These are phyloP conservation scores for Notothenia coriiceps DNA, from an alignment of 2,113 vertebrate genomes.

Conservation along the genomic window DNA sequence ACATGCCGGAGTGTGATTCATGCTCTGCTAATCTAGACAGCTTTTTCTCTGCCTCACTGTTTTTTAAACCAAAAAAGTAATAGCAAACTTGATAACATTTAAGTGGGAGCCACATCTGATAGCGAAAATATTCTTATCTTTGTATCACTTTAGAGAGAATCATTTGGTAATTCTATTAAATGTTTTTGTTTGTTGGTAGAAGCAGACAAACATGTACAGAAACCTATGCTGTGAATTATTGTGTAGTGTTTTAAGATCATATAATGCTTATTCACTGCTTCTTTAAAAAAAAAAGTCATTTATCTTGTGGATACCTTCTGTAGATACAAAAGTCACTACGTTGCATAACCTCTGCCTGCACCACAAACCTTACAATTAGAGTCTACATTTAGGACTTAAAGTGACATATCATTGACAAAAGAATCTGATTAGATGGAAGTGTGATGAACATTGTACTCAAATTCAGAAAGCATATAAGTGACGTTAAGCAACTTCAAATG, in stretches of 20 bases:
- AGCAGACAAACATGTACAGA: neutral
- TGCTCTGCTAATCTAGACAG: slow-evolving; percentile 21
- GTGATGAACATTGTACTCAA: neutral
- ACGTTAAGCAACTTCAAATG: neutral
- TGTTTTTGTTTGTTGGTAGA: neutral
- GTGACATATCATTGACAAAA: neutral
- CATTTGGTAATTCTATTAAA: neutral
- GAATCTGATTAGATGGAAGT: neutral
- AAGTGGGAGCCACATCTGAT: neutral
- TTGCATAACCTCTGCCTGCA: slow-evolving; percentile 22
- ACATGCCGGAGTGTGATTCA: slow-evolving; percentile 58
- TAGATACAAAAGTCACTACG: neutral
- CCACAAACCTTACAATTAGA: slow-evolving; percentile 8
- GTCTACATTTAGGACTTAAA: neutral
- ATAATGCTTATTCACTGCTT: too few species aligned
- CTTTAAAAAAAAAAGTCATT: too few species aligned
- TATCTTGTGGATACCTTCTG: neutral
- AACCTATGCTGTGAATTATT: too few species aligned
- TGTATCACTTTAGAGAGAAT: neutral
- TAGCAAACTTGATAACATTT: neutral
- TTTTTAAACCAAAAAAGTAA: slow-evolving; percentile 3
- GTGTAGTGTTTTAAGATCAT: too few species aligned
- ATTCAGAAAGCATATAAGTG: neutral
- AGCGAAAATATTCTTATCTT: neutral
- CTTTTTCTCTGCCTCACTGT: slow-evolving; percentile 37